Evolutionary conservation across 2,888 invertebrate genomes (phyloP), one percentile per base, ranked within the genome.

Genomic region (Malacosoma neustria): DNA sequence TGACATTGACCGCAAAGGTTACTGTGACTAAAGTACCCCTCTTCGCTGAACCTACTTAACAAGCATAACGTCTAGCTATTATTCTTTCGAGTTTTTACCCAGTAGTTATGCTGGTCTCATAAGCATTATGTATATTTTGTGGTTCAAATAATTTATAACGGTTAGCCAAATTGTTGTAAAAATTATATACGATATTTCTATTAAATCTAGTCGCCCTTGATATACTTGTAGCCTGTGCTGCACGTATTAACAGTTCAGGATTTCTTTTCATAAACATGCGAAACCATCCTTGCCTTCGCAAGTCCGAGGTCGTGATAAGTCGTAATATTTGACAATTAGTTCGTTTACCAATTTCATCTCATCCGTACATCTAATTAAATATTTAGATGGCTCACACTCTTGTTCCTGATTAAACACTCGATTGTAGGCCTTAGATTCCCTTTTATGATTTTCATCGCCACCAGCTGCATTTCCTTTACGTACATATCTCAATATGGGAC

Each of bases 111-210:
- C n/a, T n/a, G n/a, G n/a, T 1, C 49, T 54, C 9, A 51, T 53
- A 3, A 54, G 63, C 40, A 42, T 75, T 74, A 45, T 50, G 73
- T 32, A 74, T 68, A 43, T 67, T 51, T 30, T 50, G 43, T n/a
- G 4, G 14, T 30, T 29, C 13, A 9, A 35, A 22, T n/a, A n/a
- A n/a, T 30, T 35, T 12, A 13, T 35, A 35, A 30, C 14, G 33
- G 3, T 51, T 46, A 9, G 14, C 5, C 29, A 52, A 36, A 42
- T 55, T 51, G 31, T 51, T 46, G 35, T 40, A 56, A 31, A 55
- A 54, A 11, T 30, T 32, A 32, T 46, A n/a, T 4, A 54, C 52
- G 30, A 53, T 54, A 2, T 7, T 46, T 32, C 30, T 40, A 36
- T 35, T 35, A 35, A 35, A 35, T 29, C 34, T 30, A 40, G 34